Percentiles rank a stretch among this genome's conserved stretches.
Evolutionary conservation across 2,888 invertebrate genomes (phyloP).

Genomic region (Serripes groenlandicus): DNA sequence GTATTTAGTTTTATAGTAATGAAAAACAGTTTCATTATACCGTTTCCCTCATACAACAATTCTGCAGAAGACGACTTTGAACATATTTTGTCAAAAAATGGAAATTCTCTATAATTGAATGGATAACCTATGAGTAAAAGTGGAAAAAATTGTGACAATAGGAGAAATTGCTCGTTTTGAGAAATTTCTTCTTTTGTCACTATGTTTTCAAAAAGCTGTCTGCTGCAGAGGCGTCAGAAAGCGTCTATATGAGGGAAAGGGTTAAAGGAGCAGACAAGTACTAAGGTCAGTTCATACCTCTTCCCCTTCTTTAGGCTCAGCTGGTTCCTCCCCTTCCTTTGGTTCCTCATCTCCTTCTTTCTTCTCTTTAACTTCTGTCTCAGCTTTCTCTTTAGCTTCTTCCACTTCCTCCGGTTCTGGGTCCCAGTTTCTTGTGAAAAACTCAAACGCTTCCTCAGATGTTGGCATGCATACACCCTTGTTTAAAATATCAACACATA

Average conservation of each 20-base stretch:
- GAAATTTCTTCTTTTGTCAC: not conserved
- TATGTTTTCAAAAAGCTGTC: not conserved
- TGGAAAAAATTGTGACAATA: not conserved
- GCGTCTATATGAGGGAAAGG: not conserved
- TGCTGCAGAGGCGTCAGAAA: not conserved
- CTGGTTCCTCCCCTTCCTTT: slow-evolving; percentile 51
- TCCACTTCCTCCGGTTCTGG: slow-evolving; percentile 75
- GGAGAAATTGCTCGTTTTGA: not conserved
- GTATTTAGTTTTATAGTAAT: no score
- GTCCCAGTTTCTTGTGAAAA: slow-evolving; percentile 87
- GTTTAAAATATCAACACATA: no score
- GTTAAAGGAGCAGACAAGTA: not conserved
- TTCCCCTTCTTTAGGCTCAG: slow-evolving; percentile 49
- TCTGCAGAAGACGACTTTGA: no score
- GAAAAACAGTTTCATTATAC: no score
- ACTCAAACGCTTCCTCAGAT: slow-evolving; percentile 86
- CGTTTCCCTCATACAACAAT: no score
- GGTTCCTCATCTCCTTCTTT: slow-evolving; percentile 69
- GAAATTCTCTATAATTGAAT: no score
- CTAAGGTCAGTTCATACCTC: not conserved
- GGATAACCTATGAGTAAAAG: no score
- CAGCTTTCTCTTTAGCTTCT: slow-evolving; percentile 69
- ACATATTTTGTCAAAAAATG: no score
- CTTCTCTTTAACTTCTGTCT: slow-evolving; percentile 64
- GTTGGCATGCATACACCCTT: slow-evolving; percentile 79